Base-by-base conservation (phyloP, 2,888 invertebrate genomes). In the Hyppa rectilinea region DNA sequence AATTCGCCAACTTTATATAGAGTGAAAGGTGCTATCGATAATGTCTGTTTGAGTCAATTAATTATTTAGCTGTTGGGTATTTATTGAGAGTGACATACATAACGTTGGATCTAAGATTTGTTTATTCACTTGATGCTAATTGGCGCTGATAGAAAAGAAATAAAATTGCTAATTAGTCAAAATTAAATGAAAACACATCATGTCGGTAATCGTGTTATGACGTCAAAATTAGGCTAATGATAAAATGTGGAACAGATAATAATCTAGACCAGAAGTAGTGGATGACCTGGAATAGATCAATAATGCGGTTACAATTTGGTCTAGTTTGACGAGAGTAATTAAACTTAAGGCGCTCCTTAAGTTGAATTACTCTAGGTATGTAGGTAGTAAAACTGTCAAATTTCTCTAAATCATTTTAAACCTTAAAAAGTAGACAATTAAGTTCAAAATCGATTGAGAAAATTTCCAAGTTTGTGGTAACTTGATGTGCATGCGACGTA, bases 1-100 rank as follows among this genome's bases (percentile, higher is more conserved):
- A 29, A 77, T 62, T 69, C 52, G 29, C 56, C 23, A 26, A 52
- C 50, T 29, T 43, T 62, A 62, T 40, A 40, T 23, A 40, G 58
- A 73, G 79, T 73, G 76, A 76, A 79, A 79, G 76, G 76, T 71
- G 4, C 7, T 72, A 59, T 60, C 55, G 60, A 61, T 65, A 20
- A 78, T 43, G 20, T 12, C 40, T 36, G 12, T 55, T 78, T 26
- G 40, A 47, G 34, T 36, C 45, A 65, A 65, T 60, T 50, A 72
- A 47, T 47, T 56, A 23, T 65, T 23, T 47, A 53, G 17, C 7
- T 14, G 34, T 58, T 40, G 17, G 1, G 34, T 66, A 52, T 29
- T 40, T 29, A 58, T 40, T 58, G 38, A 26, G 26, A 7, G 26
- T 40, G 26, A 26, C 26, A 26, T 40, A 20, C 20, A 4, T 20